Conservation (phyloP, 2,113 vertebrate genomes). For the Zosterops hypoxanthus region DNA sequence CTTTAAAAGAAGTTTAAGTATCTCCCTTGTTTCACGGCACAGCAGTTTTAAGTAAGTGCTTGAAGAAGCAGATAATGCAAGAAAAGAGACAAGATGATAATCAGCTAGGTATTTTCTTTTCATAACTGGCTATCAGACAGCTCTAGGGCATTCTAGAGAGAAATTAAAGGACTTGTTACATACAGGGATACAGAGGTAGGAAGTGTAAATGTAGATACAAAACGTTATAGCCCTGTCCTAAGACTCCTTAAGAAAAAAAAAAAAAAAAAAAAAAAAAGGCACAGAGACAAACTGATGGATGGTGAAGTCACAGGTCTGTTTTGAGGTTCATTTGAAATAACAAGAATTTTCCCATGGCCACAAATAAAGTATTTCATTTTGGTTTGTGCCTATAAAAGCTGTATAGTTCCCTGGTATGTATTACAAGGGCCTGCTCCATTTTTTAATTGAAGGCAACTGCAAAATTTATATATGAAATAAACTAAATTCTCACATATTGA, state of each 20-base stretch:
- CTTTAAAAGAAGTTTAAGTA: background rate
- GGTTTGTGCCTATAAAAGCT: background rate
- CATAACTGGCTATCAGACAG: background rate
- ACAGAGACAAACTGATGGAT: background rate
- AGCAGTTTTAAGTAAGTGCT: background rate
- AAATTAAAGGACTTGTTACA: background rate
- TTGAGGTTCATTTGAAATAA: background rate
- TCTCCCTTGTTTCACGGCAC: background rate
- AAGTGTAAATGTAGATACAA: background rate
- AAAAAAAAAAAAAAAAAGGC: background rate
- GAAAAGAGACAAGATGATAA: background rate
- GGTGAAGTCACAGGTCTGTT: background rate
- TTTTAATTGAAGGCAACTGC: background rate
- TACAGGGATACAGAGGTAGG: background rate
- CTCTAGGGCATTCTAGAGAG: background rate
- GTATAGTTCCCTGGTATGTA: background rate
- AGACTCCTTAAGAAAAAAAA: background rate
- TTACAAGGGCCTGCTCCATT: background rate
- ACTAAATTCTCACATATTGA: background rate
- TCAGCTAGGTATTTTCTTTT: background rate
- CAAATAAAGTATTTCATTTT: background rate
- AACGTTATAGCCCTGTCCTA: background rate
- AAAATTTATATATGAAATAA: background rate
- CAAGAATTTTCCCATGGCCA: background rate
- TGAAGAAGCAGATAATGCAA: background rate